Evolutionary conservation across 1,140 invertebrate species (phyloP), one percentile per base, ranked within the genome.

Genomic region (Pachypeltis micranthus): DNA sequence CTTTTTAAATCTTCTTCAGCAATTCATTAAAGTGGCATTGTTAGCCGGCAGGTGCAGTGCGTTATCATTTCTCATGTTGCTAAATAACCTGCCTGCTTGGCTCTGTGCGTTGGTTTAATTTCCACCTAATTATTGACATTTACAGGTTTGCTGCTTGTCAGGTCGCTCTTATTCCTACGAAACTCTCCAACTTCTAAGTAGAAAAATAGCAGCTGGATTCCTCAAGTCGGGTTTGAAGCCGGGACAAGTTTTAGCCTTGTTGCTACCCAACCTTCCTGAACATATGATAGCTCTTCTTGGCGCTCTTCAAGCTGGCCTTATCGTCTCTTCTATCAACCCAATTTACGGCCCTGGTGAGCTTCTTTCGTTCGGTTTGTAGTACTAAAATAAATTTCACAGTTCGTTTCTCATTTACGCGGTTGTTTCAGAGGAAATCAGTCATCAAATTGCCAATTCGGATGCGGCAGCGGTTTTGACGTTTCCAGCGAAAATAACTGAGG

Each of bases 211-310:
- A 0, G 83, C 83, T 56, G 83, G 82, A 64, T 74, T 92, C 14
- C 74, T 79, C 61, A 71, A 75, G 63, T 79, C 86, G 12, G 84
- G 85, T 26, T 73, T 91, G 1, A 75, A 76, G 65, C 79, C 83
- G 44, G 84, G 85, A 1, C 87, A 92, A 68, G 78, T 84, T 0
- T 67, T 92, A 1, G 84, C 83, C 7, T 62, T 92, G 2, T 78
- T 88, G 64, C 68, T 88, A 60, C 83, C 85, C 1, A 94, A 93
- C 74, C 71, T 81, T n/a, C 88, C 89, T 0, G 89, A 93, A 72
- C 88, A 80, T 71, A 74, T 83, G 0, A 79, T 88, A 2, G 78
- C 81, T 1, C 70, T 82, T 16, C 70, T 89, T 29, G 90, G 87
- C 1, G 78, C 79, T 55, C 70, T 86, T 1, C 79, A 84, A 66